These are phyloP conservation scores for Poecilus cupreus DNA, from an alignment of 2,888 invertebrate species.

Conservation along the genomic window DNA sequence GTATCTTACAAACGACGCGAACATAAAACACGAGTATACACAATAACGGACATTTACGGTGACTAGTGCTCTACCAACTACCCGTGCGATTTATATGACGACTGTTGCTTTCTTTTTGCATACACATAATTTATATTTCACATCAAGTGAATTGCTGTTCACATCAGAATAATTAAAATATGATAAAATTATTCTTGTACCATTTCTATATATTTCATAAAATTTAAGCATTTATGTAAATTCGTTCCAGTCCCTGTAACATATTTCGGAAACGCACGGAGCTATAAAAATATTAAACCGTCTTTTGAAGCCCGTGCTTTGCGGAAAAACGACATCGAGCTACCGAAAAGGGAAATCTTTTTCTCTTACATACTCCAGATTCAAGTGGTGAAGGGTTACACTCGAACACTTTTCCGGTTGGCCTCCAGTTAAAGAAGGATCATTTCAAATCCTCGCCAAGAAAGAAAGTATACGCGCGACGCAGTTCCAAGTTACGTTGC, in stretches of 20 bases:
- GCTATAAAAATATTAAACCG: not conserved
- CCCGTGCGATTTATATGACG: conserved; percentile 6
- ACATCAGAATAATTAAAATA: too few relatives aligned
- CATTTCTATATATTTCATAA: not conserved
- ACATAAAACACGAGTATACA: conserved; percentile 16
- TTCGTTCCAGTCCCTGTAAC: not conserved
- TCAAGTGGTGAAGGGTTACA: conserved; percentile 45
- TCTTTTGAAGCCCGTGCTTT: not conserved
- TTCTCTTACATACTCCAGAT: conserved; percentile 46
- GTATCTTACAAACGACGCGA: conserved; percentile 21
- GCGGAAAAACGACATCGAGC: not conserved
- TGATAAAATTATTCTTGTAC: too few relatives aligned
- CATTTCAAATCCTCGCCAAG: conserved; percentile 32
- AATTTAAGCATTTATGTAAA: not conserved
- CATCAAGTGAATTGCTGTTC: not conserved
- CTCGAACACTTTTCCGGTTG: conserved; percentile 39
- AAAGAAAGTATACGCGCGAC: conserved; percentile 20
- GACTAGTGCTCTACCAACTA: not conserved
- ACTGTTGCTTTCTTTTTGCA: conserved; percentile 17
- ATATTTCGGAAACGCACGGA: not conserved
- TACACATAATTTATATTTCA: not conserved
- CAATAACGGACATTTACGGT: not conserved
- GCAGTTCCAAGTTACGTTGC: not conserved
- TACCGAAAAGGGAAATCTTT: conserved; percentile 27
- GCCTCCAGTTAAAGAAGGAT: conserved; percentile 50